phyloP scores from a whole-genome alignment of 2,888 invertebrate genomes.

The Archips xylosteana region DNA sequence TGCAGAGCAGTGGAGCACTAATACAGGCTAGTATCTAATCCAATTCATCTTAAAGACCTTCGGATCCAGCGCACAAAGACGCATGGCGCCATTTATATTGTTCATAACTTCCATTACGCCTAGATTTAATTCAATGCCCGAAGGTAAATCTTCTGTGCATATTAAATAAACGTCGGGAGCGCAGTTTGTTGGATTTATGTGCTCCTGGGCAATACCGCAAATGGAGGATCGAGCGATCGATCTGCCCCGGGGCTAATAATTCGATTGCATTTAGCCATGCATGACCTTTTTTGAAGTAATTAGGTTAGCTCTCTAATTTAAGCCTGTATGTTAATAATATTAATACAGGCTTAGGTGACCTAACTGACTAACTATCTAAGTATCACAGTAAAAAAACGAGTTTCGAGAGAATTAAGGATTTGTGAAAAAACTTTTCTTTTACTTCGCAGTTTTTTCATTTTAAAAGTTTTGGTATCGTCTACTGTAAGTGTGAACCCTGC shows the following conservation, averaged over 20 bases:
- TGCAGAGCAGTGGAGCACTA: too few species aligned
- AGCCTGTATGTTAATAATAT: too few species aligned
- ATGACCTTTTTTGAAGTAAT: conserved; percentile 3
- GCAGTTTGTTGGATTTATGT: conserved; percentile 74
- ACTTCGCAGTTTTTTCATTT: too few species aligned
- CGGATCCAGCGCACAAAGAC: conserved; percentile 42
- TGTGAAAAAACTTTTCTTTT: too few species aligned
- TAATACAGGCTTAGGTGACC: too few species aligned
- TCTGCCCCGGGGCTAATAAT: not conserved
- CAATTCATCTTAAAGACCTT: conserved; percentile 7
- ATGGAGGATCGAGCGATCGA: conserved; percentile 17
- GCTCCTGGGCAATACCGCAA: conserved; percentile 55
- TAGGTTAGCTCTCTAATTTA: not conserved
- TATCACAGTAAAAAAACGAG: too few species aligned
- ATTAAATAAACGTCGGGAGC: conserved; percentile 78
- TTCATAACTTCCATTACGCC: conserved; percentile 71
- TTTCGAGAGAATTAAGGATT: too few species aligned
- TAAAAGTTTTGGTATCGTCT: too few species aligned
- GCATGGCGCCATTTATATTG: conserved; percentile 60
- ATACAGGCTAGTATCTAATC: not conserved
- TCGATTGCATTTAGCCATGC: conserved; percentile 8
- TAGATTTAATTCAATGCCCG: conserved; percentile 81
- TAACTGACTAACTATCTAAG: too few species aligned
- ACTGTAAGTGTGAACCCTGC: too few species aligned
- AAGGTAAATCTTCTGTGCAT: conserved; percentile 81